Base-by-base conservation (phyloP, 2,797 vertebrate species). In the Helostoma temminkii region DNA sequence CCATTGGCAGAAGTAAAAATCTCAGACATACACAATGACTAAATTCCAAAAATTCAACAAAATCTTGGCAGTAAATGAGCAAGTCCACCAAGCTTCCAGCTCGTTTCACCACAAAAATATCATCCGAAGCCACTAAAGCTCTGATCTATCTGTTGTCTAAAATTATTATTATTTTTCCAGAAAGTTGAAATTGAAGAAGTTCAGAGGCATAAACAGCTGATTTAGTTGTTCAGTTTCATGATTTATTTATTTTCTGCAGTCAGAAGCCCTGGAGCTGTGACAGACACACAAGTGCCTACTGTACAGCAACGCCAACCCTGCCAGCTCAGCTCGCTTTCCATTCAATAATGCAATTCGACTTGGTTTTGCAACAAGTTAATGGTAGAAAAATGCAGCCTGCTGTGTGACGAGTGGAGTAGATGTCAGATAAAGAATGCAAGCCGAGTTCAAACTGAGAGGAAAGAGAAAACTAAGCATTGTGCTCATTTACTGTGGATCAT, bases 221-320 rank as follows among this genome's bases (percentile, higher is more conserved):
- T 81, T 62, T 45, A 6, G 22, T 81, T 43, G 53, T 76, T 71
- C 37, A n/a, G 9, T 0, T 71, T 86, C 50, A 80, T 82, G 28
- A 83, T 78, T 83, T 86, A 85, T 81, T 81, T 53, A 88, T 72
- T 9, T 42, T 60, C 66, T 60, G 80, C 68, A 78, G 63, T 55
- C 45, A 18, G 60, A 57, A 61, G 18, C 53, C 47, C 55, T 10
- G 42, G 39, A 71, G 66, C 64, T 24, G 64, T 15, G 11, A 61
- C 60, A 66, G 21, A 50, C 14, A 70, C 61, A 67, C 65, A 46
- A 45, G 45, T 18, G 39, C 22, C 42, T 4, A 7, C 65, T 66
- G 55, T 59, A 19, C 42, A 42, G 67, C 47, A n/a, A 56, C n/a
- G 0, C 8, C 62, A 10, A 18, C 6, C 6, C 32, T 16, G 10